A percentile compares a stretch with the other conserved stretches of the same genome.
Conservation (phyloP, 2,113 vertebrate species). For the Periophthalmodon schlosseri region DNA sequence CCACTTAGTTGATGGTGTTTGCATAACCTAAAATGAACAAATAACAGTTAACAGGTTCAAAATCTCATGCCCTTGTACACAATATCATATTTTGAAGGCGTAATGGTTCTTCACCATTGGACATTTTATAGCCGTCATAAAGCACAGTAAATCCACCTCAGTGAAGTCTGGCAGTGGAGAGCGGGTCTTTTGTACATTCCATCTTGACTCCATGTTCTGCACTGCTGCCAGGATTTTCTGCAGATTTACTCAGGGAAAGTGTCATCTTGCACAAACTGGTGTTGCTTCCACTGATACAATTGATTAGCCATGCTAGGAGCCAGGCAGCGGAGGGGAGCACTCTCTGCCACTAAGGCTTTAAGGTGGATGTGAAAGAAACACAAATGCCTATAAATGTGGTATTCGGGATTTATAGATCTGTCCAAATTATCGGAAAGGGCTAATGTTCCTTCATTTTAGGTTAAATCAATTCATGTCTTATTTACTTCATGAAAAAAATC, state of each 20-base stretch:
- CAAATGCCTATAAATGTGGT: conserved; percentile 60
- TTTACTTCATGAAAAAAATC: conserved; percentile 9
- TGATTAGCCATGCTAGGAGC: conserved; percentile 82
- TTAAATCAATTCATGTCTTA: background rate
- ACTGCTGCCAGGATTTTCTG: conserved; percentile 79
- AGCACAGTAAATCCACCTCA: conserved; percentile 70
- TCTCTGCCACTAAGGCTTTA: conserved; percentile 50
- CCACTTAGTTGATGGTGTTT: background rate
- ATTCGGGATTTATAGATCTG: conserved; percentile 64
- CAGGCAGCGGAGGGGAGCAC: conserved; percentile 59
- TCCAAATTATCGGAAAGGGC: conserved; percentile 35
- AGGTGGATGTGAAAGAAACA: conserved; percentile 68
- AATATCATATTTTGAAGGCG: conserved; percentile 34
- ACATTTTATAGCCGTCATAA: conserved; percentile 72
- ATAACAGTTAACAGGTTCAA: background rate
- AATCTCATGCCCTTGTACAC: background rate
- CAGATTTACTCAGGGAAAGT: conserved; percentile 83
- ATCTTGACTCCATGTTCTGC: conserved; percentile 63
- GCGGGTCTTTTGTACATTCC: conserved; percentile 56
- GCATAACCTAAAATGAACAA: background rate
- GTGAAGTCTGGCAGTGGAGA: conserved; percentile 57
- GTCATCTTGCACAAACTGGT: conserved; percentile 81
- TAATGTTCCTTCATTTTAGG: conserved; percentile 9
- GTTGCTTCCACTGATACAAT: conserved; percentile 84
- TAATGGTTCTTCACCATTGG: conserved; percentile 63